Conservation (phyloP, 2,797 vertebrate genomes). For the Orientallactaga sibirica region DNA sequence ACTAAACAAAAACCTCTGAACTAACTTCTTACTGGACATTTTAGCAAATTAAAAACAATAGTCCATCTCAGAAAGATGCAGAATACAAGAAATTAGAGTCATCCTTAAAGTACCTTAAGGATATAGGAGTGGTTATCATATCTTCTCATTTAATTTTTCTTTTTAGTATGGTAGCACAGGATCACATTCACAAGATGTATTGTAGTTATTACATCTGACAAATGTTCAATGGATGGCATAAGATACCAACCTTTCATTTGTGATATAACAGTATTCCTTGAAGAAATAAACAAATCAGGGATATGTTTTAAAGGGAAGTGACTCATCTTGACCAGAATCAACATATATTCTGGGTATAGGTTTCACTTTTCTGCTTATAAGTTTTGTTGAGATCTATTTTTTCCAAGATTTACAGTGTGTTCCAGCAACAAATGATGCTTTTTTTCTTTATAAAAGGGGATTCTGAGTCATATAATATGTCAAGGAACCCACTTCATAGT, state of each 20-base stretch:
- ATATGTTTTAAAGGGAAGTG: not conserved
- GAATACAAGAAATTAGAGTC: not conserved
- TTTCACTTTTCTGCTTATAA: not conserved
- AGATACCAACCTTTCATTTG: not conserved
- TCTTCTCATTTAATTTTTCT: not conserved
- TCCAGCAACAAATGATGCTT: not conserved
- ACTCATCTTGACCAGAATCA: not conserved
- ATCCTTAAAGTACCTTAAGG: not conserved
- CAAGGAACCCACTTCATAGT: not conserved
- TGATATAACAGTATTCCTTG: not conserved
- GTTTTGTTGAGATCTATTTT: not conserved
- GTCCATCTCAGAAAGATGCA: not conserved
- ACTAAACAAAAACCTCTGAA: slow-evolving; percentile 24
- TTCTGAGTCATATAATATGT: not conserved
- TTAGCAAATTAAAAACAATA: slow-evolving; percentile 10
- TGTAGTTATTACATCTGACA: not conserved
- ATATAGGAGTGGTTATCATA: not conserved
- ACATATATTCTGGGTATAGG: not conserved
- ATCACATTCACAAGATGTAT: not conserved
- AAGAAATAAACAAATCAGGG: not conserved
- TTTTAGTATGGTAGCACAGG: not conserved
- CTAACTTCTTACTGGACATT: not conserved
- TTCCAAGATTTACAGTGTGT: not conserved
- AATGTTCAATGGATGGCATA: not conserved
- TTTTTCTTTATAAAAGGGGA: not conserved